These are phyloP conservation scores for Eremobia ochroleuca DNA, from an alignment of 2,888 invertebrate genomes.

Conservation along the genomic window DNA sequence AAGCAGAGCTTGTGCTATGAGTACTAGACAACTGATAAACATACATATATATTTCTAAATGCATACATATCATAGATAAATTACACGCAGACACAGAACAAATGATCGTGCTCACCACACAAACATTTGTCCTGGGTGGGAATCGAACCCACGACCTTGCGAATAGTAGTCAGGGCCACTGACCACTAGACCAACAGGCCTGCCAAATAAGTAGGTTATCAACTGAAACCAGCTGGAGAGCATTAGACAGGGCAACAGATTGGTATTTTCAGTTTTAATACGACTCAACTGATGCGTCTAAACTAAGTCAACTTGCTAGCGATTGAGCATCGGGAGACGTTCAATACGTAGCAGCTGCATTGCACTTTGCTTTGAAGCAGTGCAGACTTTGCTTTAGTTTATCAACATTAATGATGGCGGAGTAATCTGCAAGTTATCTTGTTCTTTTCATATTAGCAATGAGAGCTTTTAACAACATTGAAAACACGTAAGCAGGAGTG, in stretches of 20 bases:
- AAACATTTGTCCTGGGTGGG: too few species aligned
- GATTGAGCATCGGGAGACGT: neutral
- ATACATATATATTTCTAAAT: too few species aligned
- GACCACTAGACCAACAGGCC: too few species aligned
- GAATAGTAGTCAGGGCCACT: too few species aligned
- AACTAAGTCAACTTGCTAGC: neutral
- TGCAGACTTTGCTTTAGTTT: neutral
- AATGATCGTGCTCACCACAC: too few species aligned
- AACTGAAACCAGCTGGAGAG: neutral
- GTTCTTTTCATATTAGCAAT: constrained; percentile 4
- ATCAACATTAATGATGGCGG: too few species aligned
- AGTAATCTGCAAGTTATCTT: neutral
- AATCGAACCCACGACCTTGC: too few species aligned
- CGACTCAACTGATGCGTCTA: neutral
- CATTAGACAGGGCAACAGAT: neutral
- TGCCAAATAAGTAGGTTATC: neutral
- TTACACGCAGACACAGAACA: too few species aligned
- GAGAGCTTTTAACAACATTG: constrained; percentile 5
- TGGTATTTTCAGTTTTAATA: neutral
- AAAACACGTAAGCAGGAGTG: constrained; percentile 9
- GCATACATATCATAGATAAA: too few species aligned
- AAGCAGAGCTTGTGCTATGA: too few species aligned
- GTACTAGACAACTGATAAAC: too few species aligned
- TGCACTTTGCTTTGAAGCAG: neutral
- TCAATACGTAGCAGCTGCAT: neutral